Base-by-base conservation (phyloP, 2,797 vertebrate genomes). In the Xerus rutilus region DNA sequence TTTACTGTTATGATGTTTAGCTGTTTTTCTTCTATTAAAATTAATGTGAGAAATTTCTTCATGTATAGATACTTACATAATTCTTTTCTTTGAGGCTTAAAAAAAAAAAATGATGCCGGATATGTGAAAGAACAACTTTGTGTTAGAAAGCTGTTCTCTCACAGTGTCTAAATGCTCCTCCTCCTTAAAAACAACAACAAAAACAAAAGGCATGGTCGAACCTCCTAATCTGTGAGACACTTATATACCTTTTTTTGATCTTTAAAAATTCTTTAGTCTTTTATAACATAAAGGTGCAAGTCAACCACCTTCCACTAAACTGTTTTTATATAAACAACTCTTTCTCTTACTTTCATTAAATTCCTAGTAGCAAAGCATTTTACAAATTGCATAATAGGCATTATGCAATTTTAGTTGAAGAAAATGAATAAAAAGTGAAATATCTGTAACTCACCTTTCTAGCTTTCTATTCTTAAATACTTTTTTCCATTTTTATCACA, bases 1-100 rank as follows among this genome's bases (percentile, higher is more conserved):
- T 81, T 96, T 92, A 49, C 85, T 97, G 35, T 49, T 93, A 96
- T 17, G 86, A 95, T 70, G 12, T 94, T 95, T 90, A 97, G 81
- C 81, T 90, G 4, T 45, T 96, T 54, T 14, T 89, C 70, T 96
- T 97, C 96, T 91, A 97, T 97, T 96, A 96, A 97, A 98, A 98
- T 94, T 97, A 97, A 98, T 88, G 74, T 88, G 78, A 91, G 93
- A 98, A 96, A 95, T 96, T 98, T 96, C 96, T 97, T 91, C 81
- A 96, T 94, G 79, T 82, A 92, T 69, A 97, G 65, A 97, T 69
- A 97, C 92, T 97, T 91, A 97, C 97, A 97, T 97, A 97, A 97
- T 97, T 97, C 89, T 94, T 11, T 93, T 98, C 97, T 97, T 97
- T 85, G 0, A 94, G 94, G 89, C 98, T 97, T 95, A 96, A 97